A percentile compares a stretch with the other conserved stretches of the same genome.
phyloP scores from a whole-genome alignment of 2,888 invertebrate genomes.

The Ophion slaviceki region DNA sequence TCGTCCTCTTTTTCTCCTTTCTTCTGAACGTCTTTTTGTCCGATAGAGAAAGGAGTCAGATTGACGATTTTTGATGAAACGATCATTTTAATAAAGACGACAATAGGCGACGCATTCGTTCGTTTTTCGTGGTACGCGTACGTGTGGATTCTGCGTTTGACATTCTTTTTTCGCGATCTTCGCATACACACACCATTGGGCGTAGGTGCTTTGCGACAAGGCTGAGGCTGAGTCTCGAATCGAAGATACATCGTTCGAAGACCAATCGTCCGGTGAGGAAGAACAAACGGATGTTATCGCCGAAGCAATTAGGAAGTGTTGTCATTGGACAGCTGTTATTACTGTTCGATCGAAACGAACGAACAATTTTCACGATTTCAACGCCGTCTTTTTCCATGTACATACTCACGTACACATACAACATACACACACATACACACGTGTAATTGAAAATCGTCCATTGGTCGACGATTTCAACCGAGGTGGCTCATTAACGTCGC shows the following conservation, averaged over 20 bases:
- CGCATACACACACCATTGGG: background rate
- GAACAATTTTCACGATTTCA: no score
- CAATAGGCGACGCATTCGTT: slow-evolving; percentile 28
- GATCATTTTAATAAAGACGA: slow-evolving; percentile 51
- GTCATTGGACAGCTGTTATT: no score
- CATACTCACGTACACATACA: background rate
- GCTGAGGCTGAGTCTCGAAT: slow-evolving; percentile 27
- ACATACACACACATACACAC: background rate
- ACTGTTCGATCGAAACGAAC: no score
- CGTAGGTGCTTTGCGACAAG: slow-evolving; percentile 20
- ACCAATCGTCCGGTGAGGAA: background rate
- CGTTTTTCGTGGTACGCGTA: slow-evolving; percentile 35
- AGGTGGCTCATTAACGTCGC: slow-evolving; percentile 21
- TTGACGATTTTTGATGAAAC: slow-evolving; percentile 40
- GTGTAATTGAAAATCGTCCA: background rate
- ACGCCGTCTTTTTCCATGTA: background rate
- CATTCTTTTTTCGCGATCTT: background rate
- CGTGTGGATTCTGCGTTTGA: slow-evolving; percentile 39
- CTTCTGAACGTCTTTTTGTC: background rate
- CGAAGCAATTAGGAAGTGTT: no score
- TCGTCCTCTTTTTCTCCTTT: slow-evolving; percentile 19
- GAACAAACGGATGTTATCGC: background rate
- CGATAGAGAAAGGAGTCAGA: background rate
- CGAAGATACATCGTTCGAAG: slow-evolving; percentile 7
- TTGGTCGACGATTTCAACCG: background rate